Base-by-base conservation (phyloP, 2,113 vertebrate genomes). In the Ophthalmolycus amberensis region DNA sequence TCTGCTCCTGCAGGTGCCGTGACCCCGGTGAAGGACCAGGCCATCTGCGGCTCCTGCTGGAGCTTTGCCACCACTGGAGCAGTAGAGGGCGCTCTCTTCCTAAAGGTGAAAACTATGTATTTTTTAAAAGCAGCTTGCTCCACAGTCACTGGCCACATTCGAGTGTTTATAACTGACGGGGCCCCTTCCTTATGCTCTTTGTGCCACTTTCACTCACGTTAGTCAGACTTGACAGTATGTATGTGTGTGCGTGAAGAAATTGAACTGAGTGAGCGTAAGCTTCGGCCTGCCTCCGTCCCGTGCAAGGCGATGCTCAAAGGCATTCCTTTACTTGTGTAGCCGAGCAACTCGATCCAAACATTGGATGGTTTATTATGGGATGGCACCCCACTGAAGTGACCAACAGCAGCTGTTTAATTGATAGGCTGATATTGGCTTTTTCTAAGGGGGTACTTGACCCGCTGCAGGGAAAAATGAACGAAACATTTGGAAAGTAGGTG, bases 21-120 rank as follows among this genome's bases (percentile, higher is more conserved):
- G 80, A 96, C 95, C 1, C 94, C 94, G 0, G 95, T 96, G 46
- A 95, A 95, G 83, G 95, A 95, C 79, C 94, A 96, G 91, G 95
- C 95, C n/a, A 92, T 95, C 56, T 95, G 95, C 37, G 95, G 94
- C 12, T 96, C 95, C 65, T 95, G 94, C 82, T 96, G 95, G 95
- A 95, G 94, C 80, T 96, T 95, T 84, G 94, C 94, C 80, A 92
- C 91, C 59, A 95, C 92, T 9, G 95, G 95, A 32, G 74, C 95
- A 75, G 77, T 95, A 85, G 95, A 95, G 90, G 95, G 95, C 4
- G 93, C 95, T 67, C 90, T 96, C 25, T 96, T 96, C 85, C 68
- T 96, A 16, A 96, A 96, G 91, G 95, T 95, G 67, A 93, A 40
- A 18, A 42, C 5, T 8, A 37, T 52, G 1, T 7, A 14, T 46